These are phyloP conservation scores for Drosophila yooni DNA, from an alignment of 2,888 invertebrate species.

Conservation along the genomic window DNA sequence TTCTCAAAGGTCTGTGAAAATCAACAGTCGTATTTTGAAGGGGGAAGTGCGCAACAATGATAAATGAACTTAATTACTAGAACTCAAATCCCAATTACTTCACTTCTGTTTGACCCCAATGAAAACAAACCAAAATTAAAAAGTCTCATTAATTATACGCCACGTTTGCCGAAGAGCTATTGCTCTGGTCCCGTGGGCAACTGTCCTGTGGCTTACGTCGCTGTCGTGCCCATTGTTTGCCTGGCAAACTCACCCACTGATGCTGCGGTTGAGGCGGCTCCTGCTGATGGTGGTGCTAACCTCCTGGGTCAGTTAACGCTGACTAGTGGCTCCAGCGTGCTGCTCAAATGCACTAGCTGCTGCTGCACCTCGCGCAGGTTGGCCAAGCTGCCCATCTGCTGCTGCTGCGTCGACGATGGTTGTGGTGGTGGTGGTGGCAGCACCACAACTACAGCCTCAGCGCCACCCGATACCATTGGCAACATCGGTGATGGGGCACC, in stretches of 20 bases:
- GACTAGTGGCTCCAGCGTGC: conserved; percentile 81
- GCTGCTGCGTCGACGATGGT: conserved; percentile 35
- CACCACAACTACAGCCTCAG: conserved; percentile 81
- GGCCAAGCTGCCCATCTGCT: conserved; percentile 67
- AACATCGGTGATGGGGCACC: conserved; percentile 76
- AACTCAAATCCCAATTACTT: conserved; percentile 78
- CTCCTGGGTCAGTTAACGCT: conserved; percentile 83
- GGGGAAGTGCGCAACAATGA: conserved; percentile 38
- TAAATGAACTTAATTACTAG: conserved; percentile 72
- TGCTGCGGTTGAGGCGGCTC: conserved; percentile 41
- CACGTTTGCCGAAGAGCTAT: conserved; percentile 33
- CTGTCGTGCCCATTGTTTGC: conserved; percentile 64
- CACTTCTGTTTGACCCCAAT: conserved; percentile 65
- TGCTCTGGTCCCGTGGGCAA: conserved; percentile 14
- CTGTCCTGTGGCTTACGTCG: conserved; percentile 66
- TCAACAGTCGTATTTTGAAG: conserved; percentile 1
- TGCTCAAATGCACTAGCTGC: conserved; percentile 71
- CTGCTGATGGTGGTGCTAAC: conserved; percentile 20
- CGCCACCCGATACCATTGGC: conserved; percentile 39
- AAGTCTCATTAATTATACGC: conserved; percentile 72
- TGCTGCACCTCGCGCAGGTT: conserved; percentile 72
- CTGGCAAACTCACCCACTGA: conserved; percentile 56
- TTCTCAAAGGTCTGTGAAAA: conserved; percentile 8
- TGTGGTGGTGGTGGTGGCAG: conserved; percentile 68
- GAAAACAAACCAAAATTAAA: conserved; percentile 19